Conservation (phyloP, 2,888 invertebrate species). For the Spialia ferax region DNA sequence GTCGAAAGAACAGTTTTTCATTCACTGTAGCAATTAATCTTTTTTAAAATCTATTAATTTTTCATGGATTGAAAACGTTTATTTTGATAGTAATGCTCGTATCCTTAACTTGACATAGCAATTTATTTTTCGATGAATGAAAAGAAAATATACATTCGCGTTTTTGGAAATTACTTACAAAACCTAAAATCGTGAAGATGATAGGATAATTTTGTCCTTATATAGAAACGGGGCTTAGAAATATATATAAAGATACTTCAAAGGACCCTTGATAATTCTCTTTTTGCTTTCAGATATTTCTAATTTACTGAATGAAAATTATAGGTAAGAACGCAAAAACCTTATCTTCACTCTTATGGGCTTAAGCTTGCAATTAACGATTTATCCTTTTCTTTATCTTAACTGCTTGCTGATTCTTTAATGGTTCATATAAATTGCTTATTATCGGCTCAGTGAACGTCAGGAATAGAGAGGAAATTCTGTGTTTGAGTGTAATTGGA, state of each 20-base stretch:
- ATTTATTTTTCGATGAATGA: neutral
- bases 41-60: neutral
- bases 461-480: conserved; percentile 50
- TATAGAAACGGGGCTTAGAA: too few relatives aligned
- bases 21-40: conserved; percentile 15
- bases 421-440: conserved; percentile 77
- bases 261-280: neutral
- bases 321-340: neutral
- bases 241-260: too few relatives aligned
- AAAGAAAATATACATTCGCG: too few relatives aligned
- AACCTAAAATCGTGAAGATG: too few relatives aligned
- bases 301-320: neutral
- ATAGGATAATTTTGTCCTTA: too few relatives aligned
- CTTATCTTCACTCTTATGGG: neutral
- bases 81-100: neutral
- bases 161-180: too few relatives aligned
- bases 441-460: conserved; percentile 64
- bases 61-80: neutral
- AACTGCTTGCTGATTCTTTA: conserved; percentile 70
- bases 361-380: conserved; percentile 51
- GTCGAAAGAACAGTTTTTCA: conserved; percentile 29
- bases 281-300: neutral
- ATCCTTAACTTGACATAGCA: neutral
- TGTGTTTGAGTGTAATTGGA: conserved; percentile 13
- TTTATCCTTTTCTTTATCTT: conserved; percentile 69